These are phyloP conservation scores for Accipiter cooperii DNA, from an alignment of 2,113 vertebrate species.

Conservation along the genomic window DNA sequence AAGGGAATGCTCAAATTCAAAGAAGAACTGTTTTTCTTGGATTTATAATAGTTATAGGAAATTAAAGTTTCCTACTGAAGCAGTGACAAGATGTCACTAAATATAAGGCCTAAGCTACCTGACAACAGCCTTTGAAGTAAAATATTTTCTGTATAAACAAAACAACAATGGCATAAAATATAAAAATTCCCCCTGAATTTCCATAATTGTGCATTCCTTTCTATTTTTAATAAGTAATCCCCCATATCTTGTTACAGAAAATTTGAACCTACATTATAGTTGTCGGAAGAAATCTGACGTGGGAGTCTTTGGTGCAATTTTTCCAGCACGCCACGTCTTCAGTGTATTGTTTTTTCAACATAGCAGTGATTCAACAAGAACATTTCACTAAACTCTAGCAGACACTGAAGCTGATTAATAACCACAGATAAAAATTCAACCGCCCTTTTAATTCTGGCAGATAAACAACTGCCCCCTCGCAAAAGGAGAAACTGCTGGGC, in stretches of 20 bases:
- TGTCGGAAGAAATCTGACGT: not conserved
- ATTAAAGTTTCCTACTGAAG: conserved; percentile 7
- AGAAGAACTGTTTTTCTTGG: conserved; percentile 23
- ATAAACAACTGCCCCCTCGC: not conserved
- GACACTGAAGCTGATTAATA: not conserved
- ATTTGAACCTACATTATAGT: not conserved
- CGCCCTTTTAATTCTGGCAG: not conserved
- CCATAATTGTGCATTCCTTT: not conserved
- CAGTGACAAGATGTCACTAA: not conserved
- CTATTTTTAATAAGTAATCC: conserved; percentile 9
- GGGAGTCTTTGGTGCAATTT: not conserved
- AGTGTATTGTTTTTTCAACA: not conserved
- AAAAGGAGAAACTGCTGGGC: not conserved
- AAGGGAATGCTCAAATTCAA: not conserved
- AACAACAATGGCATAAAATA: not conserved
- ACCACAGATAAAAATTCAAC: not conserved
- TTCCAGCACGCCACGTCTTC: not conserved
- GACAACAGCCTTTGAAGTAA: not conserved
- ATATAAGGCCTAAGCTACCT: not conserved
- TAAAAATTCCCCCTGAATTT: not conserved
- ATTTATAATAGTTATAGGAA: not conserved
- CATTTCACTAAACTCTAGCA: not conserved
- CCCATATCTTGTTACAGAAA: not conserved
- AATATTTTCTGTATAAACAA: conserved; percentile 13
- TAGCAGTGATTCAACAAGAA: not conserved